Conservation (phyloP, 2,888 invertebrate species). For the Hipparchia sbordonii region DNA sequence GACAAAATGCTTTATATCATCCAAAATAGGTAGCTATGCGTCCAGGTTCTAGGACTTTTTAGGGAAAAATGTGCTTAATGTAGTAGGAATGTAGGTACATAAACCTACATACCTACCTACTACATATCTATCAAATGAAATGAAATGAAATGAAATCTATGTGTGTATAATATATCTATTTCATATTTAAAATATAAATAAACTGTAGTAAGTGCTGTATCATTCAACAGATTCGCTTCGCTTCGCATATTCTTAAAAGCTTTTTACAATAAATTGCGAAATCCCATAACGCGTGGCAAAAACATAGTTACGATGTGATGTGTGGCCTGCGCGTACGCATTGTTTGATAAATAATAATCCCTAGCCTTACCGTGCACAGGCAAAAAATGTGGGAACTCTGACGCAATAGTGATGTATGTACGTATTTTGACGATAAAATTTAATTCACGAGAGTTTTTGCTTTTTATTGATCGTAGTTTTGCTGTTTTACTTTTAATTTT, state of each 20-base stretch:
- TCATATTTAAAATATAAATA: neutral
- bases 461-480: neutral
- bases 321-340: conserved; percentile 70
- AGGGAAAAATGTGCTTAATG: too few species aligned
- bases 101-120: too few species aligned
- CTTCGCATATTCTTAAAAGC: conserved; percentile 37
- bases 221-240: conserved; percentile 20
- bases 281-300: conserved; percentile 76
- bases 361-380: conserved; percentile 46
- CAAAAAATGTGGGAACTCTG: conserved; percentile 75
- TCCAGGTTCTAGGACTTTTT: too few species aligned
- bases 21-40: too few species aligned
- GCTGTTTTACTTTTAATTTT: too few species aligned
- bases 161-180: neutral
- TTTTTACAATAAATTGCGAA: conserved; percentile 61
- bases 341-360: conserved; percentile 73
- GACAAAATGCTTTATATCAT: too few species aligned
- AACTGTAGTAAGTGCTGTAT: conserved; percentile 3
- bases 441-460: neutral
- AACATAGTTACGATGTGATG: conserved; percentile 66
- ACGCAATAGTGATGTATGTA: conserved; percentile 52
- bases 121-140: too few species aligned
- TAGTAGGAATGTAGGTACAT: too few species aligned
- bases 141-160: too few species aligned
- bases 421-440: conserved; percentile 34